Evolutionary conservation across 2,888 invertebrate genomes (phyloP).

Genomic region (Lepetodrilus schrolli): DNA sequence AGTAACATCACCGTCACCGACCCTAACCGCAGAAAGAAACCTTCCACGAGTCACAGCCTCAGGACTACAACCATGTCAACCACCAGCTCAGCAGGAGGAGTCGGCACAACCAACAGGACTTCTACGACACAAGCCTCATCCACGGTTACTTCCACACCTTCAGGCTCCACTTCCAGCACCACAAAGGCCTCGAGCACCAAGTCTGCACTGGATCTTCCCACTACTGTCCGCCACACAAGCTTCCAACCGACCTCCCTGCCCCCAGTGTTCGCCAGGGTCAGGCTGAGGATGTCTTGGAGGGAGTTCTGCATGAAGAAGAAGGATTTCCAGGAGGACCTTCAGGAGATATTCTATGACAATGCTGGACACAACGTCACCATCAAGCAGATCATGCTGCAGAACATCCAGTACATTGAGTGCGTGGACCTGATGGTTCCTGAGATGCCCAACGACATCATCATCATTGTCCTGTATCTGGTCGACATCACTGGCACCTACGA

Average conservation of each 20-base stretch:
- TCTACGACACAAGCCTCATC: neutral
- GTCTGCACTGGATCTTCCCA: no score
- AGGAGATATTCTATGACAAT: slow-evolving; percentile 27
- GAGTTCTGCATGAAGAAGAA: slow-evolving; percentile 50
- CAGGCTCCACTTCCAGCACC: neutral
- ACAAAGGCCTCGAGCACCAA: no score
- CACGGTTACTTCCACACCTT: neutral
- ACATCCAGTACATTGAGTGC: slow-evolving; percentile 35
- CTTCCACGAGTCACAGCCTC: neutral
- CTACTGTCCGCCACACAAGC: neutral
- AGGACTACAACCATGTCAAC: neutral
- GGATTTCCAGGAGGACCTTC: slow-evolving; percentile 36
- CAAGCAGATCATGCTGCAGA: slow-evolving; percentile 37
- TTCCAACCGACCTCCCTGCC: slow-evolving; percentile 31
- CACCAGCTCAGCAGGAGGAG: neutral
- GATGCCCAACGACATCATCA: slow-evolving; percentile 42
- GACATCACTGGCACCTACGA: slow-evolving; percentile 57
- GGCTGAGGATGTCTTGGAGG: slow-evolving; percentile 58
- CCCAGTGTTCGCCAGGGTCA: slow-evolving; percentile 53
- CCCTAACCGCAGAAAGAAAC: neutral
- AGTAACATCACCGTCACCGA: neutral
- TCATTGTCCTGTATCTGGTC: slow-evolving; percentile 55
- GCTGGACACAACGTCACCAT: neutral
- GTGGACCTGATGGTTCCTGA: neutral
- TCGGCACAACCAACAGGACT: neutral